phyloP scores from a whole-genome alignment of 2,797 vertebrate species.

The Melopsittacus undulatus region DNA sequence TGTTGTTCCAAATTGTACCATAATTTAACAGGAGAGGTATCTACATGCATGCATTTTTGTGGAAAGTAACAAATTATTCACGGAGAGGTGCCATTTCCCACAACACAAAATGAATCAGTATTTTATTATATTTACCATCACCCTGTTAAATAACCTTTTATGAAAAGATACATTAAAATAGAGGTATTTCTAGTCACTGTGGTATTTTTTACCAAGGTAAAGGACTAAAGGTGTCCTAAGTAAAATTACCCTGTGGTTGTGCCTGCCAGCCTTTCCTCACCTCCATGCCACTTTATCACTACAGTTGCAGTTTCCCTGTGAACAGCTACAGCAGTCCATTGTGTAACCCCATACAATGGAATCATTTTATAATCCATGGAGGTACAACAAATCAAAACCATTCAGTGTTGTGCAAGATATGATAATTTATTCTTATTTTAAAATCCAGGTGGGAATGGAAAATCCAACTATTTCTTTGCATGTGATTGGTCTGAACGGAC shows the following conservation, averaged over 20 bases:
- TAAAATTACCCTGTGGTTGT: not conserved
- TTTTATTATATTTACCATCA: not conserved
- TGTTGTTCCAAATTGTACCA: not conserved
- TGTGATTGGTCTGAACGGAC: slow-evolving; percentile 93
- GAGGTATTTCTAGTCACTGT: not conserved
- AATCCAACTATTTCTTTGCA: slow-evolving; percentile 92
- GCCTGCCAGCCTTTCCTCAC: not conserved
- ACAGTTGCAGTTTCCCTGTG: not conserved
- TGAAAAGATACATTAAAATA: not conserved
- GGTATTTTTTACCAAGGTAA: not conserved
- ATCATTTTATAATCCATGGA: not conserved
- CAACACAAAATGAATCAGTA: not conserved
- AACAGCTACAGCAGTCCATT: not conserved
- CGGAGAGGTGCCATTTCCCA: not conserved
- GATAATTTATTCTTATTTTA: not conserved
- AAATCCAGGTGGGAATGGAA: slow-evolving; percentile 88
- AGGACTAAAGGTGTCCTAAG: not conserved
- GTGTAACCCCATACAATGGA: not conserved
- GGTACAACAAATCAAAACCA: not conserved
- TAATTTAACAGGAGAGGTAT: not conserved
- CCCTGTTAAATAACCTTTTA: not conserved
- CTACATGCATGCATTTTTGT: not conserved
- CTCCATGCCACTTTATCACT: not conserved
- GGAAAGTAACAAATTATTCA: not conserved
- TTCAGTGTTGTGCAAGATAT: not conserved